phyloP scores from a whole-genome alignment of 2,113 vertebrate genomes.

The Epinephelus moara region DNA sequence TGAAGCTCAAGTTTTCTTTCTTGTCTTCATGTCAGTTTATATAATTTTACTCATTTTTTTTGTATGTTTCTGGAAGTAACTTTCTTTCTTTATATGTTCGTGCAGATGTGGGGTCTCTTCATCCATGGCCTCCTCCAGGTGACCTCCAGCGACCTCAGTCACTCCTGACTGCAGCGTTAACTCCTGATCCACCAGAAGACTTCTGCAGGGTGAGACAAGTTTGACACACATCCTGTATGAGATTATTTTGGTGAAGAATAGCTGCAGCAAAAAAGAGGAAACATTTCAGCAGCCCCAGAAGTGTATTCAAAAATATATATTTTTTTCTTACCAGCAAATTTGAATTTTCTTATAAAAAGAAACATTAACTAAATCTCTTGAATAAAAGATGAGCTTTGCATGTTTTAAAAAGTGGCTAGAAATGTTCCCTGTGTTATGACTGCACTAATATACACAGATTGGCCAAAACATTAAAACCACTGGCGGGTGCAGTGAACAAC shows the following conservation, averaged over 20 bases:
- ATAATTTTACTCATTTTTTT: background rate
- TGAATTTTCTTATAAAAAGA: background rate
- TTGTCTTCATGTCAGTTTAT: background rate
- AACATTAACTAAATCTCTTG: background rate
- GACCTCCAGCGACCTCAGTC: constrained; percentile 58
- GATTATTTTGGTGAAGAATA: background rate
- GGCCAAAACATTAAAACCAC: no score
- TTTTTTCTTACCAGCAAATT: background rate
- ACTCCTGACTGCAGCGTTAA: constrained; percentile 43
- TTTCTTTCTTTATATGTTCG: background rate
- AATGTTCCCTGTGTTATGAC: no score
- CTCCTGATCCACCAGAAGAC: constrained; percentile 23
- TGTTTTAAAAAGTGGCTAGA: no score
- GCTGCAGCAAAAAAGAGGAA: background rate
- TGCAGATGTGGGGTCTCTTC: constrained; percentile 37
- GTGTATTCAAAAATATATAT: background rate
- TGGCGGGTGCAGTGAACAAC: no score
- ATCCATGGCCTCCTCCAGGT: constrained; percentile 54
- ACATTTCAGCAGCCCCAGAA: background rate
- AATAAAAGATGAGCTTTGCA: no score
- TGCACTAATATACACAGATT: no score
- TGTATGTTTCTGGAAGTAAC: background rate
- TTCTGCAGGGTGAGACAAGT: constrained; percentile 54
- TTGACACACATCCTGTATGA: background rate
- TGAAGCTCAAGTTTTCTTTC: background rate